Base-by-base conservation (phyloP, 2,113 vertebrate genomes). In the Sturnira hondurensis region DNA sequence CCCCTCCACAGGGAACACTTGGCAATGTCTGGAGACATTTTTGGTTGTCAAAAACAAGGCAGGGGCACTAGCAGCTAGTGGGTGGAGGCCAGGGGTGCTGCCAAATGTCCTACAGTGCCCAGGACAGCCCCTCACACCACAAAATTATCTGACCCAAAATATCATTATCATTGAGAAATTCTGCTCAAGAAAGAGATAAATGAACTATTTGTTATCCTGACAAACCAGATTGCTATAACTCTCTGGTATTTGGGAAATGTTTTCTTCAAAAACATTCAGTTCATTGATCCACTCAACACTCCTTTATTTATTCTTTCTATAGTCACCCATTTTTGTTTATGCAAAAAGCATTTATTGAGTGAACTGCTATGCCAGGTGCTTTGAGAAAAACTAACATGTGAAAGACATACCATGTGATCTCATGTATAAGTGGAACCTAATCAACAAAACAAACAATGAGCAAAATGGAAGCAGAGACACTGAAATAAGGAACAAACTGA, bases 241-340 rank as follows among this genome's bases (percentile, higher is more conserved):
- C 19, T 87, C 83, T 96, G 45, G 12, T 67, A 50, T 80, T 89
- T 15, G 41, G 58, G 22, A 82, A 65, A 85, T 74, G 81, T 91
- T 84, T 91, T 38, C 31, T 67, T 54, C 67, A 20, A 94, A 86
- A 97, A 86, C 17, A 91, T 78, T 89, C 73, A 85, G 45, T 70
- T 89, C 31, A 71, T 14, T 70, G 52, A 94, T 86, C 83, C 36
- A 85, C 36, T 91, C 82, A 91, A 78, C 2, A 84, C 2, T 71
- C 20, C 47, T 86, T 80, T 28, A 63, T 76, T 84, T 86, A 71
- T 84, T 90, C 47, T 80, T 43, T 89, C 36, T 68, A 50, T 71
- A 58, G 43, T 77, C 41, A 95, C 89, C 93, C 70, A 81, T 92
- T 85, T 54, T 45, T 78, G 52, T 88, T 89, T 70, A 96, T 94